Evolutionary conservation across 37 sponge, comb jelly and placozoan species (phyloP), one percentile per base, ranked within the genome.

Genomic region (Axinella damicornis): DNA sequence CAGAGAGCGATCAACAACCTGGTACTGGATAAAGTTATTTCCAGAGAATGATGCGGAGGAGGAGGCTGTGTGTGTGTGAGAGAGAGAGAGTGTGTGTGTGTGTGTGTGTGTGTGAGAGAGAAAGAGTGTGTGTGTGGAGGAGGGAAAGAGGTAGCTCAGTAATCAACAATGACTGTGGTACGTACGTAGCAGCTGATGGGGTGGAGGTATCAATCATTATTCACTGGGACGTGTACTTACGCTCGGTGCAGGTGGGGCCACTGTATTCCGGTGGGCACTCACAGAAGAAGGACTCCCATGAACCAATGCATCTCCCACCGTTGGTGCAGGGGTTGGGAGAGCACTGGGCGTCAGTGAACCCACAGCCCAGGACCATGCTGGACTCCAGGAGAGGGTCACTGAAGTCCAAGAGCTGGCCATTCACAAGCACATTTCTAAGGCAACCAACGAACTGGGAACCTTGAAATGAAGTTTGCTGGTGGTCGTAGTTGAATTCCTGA

Each of bases 251-350:
- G 17, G 62, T 75, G 9, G 46, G 5, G 17, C 94, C 94, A 70
- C 84, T 36, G 62, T 55, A 87, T 25, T 41, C 28, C n/a, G 52
- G 75, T 0, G 65, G 56, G 74, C 90, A 86, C 5, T 35, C 76
- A 69, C 87, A 94, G 39, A 22, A 36, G 65, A 67, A 79, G 36
- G 62, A 69, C 15, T 22, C 75, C 74, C 73, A 57, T 27, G 19
- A 54, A 35, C 87, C 91, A 71, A 87, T 34, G 80, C 94, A 94
- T 27, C 57, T 73, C n/a, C 83, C 94, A 57, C 69, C 70, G 57
- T 89, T 82, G 33, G 46, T 59, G 60, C 94, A 94, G 27, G 85
- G 78, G 15, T 52, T 55, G 19, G 74, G 22, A 37, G n/a, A 21
- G 55, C 94, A 93, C 2, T 82, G 71, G 14, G 18, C 73, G 22